Conservation (phyloP, 2,888 invertebrate species). For the Troilus luridus region DNA sequence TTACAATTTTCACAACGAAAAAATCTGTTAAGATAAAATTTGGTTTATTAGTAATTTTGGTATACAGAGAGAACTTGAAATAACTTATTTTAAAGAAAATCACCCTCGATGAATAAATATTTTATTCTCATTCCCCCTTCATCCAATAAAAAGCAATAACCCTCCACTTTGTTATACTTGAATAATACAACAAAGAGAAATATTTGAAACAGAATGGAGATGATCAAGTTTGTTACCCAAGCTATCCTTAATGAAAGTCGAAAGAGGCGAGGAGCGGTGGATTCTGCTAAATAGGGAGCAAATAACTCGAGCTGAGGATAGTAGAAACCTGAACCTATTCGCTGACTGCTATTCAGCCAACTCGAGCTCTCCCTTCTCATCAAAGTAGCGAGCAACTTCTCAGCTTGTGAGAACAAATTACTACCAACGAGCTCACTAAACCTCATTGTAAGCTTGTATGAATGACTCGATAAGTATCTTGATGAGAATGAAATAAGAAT, state of each 20-base stretch:
- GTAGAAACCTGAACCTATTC: neutral
- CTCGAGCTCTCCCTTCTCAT: constrained; percentile 1
- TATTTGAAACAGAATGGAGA: neutral
- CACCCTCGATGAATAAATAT: too few species aligned
- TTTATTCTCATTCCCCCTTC: too few species aligned
- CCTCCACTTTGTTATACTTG: neutral
- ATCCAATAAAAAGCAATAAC: too few species aligned
- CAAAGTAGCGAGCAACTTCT: constrained; percentile 35
- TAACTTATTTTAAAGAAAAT: too few species aligned
- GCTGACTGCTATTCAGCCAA: constrained; percentile 3
- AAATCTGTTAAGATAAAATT: too few species aligned
- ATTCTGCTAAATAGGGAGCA: neutral
- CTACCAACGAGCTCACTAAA: neutral
- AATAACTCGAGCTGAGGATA: neutral
- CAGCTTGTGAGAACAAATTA: constrained; percentile 26
- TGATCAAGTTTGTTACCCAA: neutral
- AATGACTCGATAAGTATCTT: neutral
- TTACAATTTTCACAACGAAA: too few species aligned
- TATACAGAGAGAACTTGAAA: too few species aligned
- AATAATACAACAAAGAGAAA: neutral
- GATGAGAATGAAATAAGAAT: neutral
- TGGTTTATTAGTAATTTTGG: too few species aligned
- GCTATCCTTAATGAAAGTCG: neutral
- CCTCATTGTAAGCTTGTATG: neutral
- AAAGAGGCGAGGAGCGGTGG: neutral